A percentile compares a stretch with the other conserved stretches of the same genome.
Evolutionary conservation across 1,140 invertebrate species (phyloP).

Genomic region (Hycleus phaleratus): DNA sequence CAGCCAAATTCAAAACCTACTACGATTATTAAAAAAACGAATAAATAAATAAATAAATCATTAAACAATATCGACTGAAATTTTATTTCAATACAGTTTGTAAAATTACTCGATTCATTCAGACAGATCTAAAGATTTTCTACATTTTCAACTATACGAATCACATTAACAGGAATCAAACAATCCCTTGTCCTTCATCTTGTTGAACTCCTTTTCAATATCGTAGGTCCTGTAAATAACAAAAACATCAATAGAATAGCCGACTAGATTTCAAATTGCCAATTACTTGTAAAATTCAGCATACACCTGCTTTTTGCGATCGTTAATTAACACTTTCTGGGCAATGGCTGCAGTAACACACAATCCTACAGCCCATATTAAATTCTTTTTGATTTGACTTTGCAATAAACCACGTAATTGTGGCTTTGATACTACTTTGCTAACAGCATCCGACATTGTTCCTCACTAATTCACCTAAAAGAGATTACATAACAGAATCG

Average conservation of each 20-base stretch:
- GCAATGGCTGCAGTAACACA: constrained; percentile 39
- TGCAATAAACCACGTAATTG: constrained; percentile 51
- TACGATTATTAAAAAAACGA: too few species aligned
- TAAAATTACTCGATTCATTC: too few species aligned
- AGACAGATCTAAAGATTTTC: too few species aligned
- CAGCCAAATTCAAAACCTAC: too few species aligned
- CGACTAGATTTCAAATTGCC: background rate
- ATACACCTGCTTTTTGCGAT: constrained; percentile 51
- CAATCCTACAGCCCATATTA: constrained; percentile 42
- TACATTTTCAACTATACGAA: too few species aligned
- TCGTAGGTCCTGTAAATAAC: constrained; percentile 46
- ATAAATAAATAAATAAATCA: too few species aligned
- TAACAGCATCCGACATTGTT: constrained; percentile 26
- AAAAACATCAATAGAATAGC: constrained; percentile 1
- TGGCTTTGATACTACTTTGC: constrained; percentile 39
- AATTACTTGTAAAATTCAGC: constrained; percentile 61
- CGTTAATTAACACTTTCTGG: constrained; percentile 46
- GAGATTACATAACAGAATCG: constrained; percentile 8
- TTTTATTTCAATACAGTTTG: too few species aligned
- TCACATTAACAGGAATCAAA: constrained; percentile 45
- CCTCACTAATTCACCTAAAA: background rate
- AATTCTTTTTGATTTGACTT: constrained; percentile 47
- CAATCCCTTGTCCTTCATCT: constrained; percentile 47
- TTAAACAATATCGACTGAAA: too few species aligned
- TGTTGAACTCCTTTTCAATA: constrained; percentile 49